These are phyloP conservation scores for Gymnobelideus leadbeateri DNA, from an alignment of 2,113 vertebrate genomes.

Conservation along the genomic window DNA sequence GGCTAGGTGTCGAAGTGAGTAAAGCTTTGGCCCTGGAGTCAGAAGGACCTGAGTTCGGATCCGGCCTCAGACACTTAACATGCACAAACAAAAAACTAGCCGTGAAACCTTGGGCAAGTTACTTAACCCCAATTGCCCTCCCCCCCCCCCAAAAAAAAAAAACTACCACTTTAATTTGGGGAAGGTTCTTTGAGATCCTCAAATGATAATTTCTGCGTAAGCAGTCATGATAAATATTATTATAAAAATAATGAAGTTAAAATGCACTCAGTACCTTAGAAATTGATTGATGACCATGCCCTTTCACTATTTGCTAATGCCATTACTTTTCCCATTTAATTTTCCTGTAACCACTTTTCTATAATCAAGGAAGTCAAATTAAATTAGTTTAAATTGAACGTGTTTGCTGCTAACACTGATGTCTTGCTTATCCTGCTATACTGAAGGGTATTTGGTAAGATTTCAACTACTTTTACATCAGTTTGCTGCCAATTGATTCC, in stretches of 20 bases:
- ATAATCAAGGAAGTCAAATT: not conserved
- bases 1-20: too few relatives aligned
- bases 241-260: slow-evolving; percentile 32
- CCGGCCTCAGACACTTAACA: too few relatives aligned
- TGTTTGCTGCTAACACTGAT: not conserved
- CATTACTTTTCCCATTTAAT: slow-evolving; percentile 5
- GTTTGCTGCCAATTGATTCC: fast-evolving
- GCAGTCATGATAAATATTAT: not conserved
- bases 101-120: too few relatives aligned
- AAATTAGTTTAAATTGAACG: slow-evolving; percentile 33
- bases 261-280: not conserved
- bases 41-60: too few relatives aligned
- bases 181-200: not conserved
- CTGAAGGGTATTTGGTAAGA: fast-evolving
- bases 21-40: too few relatives aligned
- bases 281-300: not conserved
- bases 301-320: not conserved
- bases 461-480: fast-evolving
- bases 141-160: too few relatives aligned
- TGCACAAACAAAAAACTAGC: too few relatives aligned
- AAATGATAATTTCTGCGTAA: not conserved
- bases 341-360: slow-evolving; percentile 67
- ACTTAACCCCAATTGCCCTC: too few relatives aligned
- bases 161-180: not conserved
- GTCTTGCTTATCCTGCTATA: not conserved